Base-by-base conservation (phyloP, 2,113 vertebrate species). In the Oryzias curvinotus region DNA sequence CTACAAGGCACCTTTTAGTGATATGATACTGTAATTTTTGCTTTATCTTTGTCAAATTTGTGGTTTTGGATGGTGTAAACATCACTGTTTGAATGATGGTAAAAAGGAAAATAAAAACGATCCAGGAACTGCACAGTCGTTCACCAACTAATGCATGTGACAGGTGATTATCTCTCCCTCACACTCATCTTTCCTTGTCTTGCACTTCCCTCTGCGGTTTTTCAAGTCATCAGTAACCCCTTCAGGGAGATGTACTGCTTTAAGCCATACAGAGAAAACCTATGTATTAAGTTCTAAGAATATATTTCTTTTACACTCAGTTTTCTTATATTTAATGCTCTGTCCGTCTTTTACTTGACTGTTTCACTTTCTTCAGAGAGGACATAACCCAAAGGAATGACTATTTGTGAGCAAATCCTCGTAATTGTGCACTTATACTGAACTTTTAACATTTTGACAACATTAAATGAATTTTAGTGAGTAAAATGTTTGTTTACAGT, bases 201-300 rank as follows among this genome's bases (percentile, higher is more conserved):
- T 67, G 16, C 55, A 1, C 30, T 45, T 16, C 47, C 42, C 64
- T 66, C 51, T 48, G 57, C 71, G 78, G 64, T 68, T 71, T 78
- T 64, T 79, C 78, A 80, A 63, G 68, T 84, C 87, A 85, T 87
- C 81, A 84, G 65, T 67, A 68, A 75, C 45, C 62, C 88, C 90
- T 89, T 85, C 21, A 15, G 89, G 85, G 88, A 91, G 68, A 80
- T 91, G 90, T 91, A 90, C 81, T 71, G 91, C 90, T 92, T 76
- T 69, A 91, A 89, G 90, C 89, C n/a, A 58, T 88, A 89, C 88
- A 88, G 76, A 73, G 75, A 66, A 65, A 36, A 36, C 36, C 73
- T 73, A 80, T 81, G 67, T 78, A 78, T 87, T 82, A 75, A 66
- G 69, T 63, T 61, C 54, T 78, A 72, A 46, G 56, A 80, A 36